These are phyloP conservation scores for Hylaea fasciaria DNA, from an alignment of 2,888 invertebrate species.

Conservation along the genomic window DNA sequence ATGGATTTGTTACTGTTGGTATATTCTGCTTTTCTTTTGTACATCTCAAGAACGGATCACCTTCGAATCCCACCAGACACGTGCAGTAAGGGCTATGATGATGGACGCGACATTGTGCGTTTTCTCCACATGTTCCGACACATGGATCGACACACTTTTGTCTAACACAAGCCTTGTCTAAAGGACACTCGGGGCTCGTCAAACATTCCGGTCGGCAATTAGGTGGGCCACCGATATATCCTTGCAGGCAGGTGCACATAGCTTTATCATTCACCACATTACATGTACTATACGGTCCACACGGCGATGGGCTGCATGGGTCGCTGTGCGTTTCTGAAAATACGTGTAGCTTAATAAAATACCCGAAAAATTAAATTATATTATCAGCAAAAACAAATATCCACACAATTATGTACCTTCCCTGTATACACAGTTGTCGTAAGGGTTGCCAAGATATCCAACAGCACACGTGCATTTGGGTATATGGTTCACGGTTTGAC, in stretches of 20 bases:
- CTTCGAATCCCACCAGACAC: slow-evolving; percentile 89
- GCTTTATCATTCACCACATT: slow-evolving; percentile 86
- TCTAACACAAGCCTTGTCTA: slow-evolving; percentile 90
- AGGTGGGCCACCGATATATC: slow-evolving; percentile 90
- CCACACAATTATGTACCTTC: slow-evolving; percentile 61
- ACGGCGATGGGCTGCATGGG: slow-evolving; percentile 91
- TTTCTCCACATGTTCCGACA: slow-evolving; percentile 88
- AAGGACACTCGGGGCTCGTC: slow-evolving; percentile 91
- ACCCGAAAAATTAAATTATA: background rate
- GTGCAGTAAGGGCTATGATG: slow-evolving; percentile 90
- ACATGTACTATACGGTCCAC: slow-evolving; percentile 91
- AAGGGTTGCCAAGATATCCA: slow-evolving; percentile 90
- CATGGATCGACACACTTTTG: slow-evolving; percentile 94
- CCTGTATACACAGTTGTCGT: slow-evolving; percentile 66
- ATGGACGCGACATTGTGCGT: slow-evolving; percentile 89
- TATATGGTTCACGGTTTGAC: slow-evolving; percentile 90
- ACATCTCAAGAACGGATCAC: slow-evolving; percentile 89
- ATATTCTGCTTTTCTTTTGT: slow-evolving; percentile 75
- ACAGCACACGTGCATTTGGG: slow-evolving; percentile 89
- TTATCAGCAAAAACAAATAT: background rate
- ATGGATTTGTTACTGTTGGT: slow-evolving; percentile 82
- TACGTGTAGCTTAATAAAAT: slow-evolving; percentile 2
- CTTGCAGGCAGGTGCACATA: slow-evolving; percentile 88
- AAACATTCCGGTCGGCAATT: slow-evolving; percentile 92
- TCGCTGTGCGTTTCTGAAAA: slow-evolving; percentile 76